Percentiles rank a stretch among this genome's conserved stretches.
Conservation (phyloP, 2,888 invertebrate species). For the Chromoteleia sp. region DNA sequence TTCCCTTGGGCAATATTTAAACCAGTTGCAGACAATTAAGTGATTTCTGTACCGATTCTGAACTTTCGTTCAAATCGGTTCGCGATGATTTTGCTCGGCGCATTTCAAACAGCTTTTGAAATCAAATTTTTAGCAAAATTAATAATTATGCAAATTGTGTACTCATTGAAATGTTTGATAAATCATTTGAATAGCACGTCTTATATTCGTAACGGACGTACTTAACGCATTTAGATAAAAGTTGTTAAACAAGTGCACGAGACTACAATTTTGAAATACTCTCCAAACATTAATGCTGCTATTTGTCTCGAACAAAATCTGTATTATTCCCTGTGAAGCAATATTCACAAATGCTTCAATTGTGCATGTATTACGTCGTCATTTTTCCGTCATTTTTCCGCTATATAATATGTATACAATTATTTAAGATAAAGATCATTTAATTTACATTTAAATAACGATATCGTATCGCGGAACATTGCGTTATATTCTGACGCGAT, state of each 20-base stretch:
- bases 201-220: conserved; percentile 3
- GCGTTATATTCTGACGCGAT: too few species aligned
- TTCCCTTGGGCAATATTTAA: conserved; percentile 23
- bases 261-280: not conserved
- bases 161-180: not conserved
- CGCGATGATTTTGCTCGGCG: too few species aligned
- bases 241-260: conserved; percentile 3
- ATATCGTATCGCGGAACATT: too few species aligned
- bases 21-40: conserved; percentile 22
- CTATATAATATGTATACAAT: too few species aligned
- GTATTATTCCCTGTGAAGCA: not conserved
- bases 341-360: not conserved
- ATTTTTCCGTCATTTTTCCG: too few species aligned
- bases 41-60: not conserved
- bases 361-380: not conserved
- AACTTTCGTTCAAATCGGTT: too few species aligned
- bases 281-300: not conserved
- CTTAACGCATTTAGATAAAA: conserved; percentile 1
- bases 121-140: too few species aligned
- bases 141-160: not conserved
- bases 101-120: too few species aligned
- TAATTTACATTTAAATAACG: too few species aligned
- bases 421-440: too few species aligned
- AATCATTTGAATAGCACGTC: not conserved
- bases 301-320: not conserved